Base-by-base conservation (phyloP, 2,113 vertebrate genomes). In the Xiphophorus maculatus region DNA sequence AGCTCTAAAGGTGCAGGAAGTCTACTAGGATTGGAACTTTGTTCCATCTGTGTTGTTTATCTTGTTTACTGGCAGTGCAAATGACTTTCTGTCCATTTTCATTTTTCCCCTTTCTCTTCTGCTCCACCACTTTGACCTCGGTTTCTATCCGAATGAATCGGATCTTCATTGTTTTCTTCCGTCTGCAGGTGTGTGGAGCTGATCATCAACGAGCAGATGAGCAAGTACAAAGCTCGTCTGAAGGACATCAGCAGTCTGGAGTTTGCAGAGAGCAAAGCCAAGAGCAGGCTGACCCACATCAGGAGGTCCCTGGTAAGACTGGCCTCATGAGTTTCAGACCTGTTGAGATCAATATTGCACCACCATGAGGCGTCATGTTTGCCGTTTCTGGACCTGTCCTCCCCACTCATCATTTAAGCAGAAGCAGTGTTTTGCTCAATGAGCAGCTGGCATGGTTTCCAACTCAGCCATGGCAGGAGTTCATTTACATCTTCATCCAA, bases 201-300 rank as follows among this genome's bases (percentile, higher is more conserved):
- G 87, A 96, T 99, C 71, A 95, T 99, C 89, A 90, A 96, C 0
- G 97, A 99, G 91, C 98, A 99, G 91, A 98, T 99, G 97, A 96
- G 96, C 93, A 99, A 99, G 87, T 99, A 99, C 87, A 96, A 93
- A 84, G 97, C 98, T 87, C 95, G 97, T 48, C 95, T 99, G 71
- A 98, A 98, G 93, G 98, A 99, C 90, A 99, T 99, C 93, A 98
- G 86, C 94, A 99, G 96, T 88, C 90, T 99, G 90, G 97, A 99
- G 93, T 99, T 98, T 40, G 98, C 97, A 0, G 98, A 99, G 91
- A 98, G 94, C 94, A 99, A 98, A 93, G 98, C 98, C 81, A 98
- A 97, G 91, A 98, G 94, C 83, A 93, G 97, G 33, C 94, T 99
- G 68, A 97, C 96, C 1, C 90, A 97, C 87, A 97, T 99, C 89